Percentiles rank a stretch among this genome's conserved stretches.
These are phyloP conservation scores for Drosophila maculinotata DNA, from an alignment of 2,888 invertebrate species.

Conservation along the genomic window DNA sequence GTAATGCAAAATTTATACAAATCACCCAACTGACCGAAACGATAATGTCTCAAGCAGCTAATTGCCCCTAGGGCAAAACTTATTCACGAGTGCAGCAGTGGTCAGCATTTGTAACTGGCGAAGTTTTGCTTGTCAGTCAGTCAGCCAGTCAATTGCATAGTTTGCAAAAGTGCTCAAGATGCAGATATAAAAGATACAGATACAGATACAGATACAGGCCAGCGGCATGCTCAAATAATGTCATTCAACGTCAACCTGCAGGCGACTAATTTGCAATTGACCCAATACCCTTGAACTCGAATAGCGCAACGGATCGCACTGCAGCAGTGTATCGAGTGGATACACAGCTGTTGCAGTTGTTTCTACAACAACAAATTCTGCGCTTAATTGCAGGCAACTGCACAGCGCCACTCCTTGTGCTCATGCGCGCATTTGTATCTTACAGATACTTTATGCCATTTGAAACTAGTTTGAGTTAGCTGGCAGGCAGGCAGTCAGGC, in stretches of 20 bases:
- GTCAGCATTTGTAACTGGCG: slow-evolving; percentile 13
- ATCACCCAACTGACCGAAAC: slow-evolving; percentile 52
- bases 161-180: slow-evolving; percentile 7
- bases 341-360: slow-evolving; percentile 53
- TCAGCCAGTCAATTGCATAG: slow-evolving; percentile 2
- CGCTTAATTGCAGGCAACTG: slow-evolving; percentile 69
- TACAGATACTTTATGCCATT: slow-evolving; percentile 76
- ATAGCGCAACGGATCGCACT: slow-evolving; percentile 29
- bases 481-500: slow-evolving; percentile 25
- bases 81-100: slow-evolving; percentile 9
- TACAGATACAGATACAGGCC: slow-evolving; percentile 10
- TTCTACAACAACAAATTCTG: slow-evolving; percentile 58
- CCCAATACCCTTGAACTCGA: slow-evolving; percentile 82
- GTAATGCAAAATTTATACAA: slow-evolving; percentile 77
- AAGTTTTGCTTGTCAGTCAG: slow-evolving; percentile 15
- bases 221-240: slow-evolving; percentile 58
- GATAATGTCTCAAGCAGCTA: slow-evolving; percentile 64
- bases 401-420: slow-evolving; percentile 65
- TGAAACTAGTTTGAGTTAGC: slow-evolving; percentile 73
- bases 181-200: slow-evolving; percentile 16
- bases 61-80: slow-evolving; percentile 54
- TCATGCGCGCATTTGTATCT: slow-evolving; percentile 61
- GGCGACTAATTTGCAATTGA: slow-evolving; percentile 77
- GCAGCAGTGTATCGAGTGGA: slow-evolving; percentile 38
- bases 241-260: slow-evolving; percentile 79